phyloP scores from a whole-genome alignment of 92 coral and sea anemone genomes.

The Phenganax marumi region DNA sequence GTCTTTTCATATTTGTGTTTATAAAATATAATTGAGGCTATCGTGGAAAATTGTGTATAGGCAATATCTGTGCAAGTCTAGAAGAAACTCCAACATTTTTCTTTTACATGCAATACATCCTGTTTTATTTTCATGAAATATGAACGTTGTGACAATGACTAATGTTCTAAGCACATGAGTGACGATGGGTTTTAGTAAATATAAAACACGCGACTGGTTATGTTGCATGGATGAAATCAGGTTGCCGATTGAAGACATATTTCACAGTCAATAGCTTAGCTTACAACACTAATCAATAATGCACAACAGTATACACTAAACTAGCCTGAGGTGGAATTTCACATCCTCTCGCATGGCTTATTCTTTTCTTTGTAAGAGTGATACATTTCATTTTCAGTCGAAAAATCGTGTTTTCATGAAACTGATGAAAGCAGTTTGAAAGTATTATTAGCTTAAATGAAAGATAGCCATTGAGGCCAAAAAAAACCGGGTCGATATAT shows the following conservation, averaged over 20 bases:
- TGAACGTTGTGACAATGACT: neutral
- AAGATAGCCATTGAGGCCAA: neutral
- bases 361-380: no score
- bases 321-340: neutral
- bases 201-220: neutral
- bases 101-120: neutral
- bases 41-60: no score
- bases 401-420: neutral
- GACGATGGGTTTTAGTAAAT: neutral
- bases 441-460: neutral
- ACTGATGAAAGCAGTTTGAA: no score
- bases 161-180: slow-evolving; percentile 3
- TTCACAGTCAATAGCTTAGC: neutral
- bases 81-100: neutral
- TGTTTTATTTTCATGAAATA: neutral
- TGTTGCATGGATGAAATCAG: neutral
- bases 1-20: neutral
- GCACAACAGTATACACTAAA: neutral
- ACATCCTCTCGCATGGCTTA: no score
- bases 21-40: neutral
- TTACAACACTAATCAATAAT: neutral
- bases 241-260: slow-evolving; percentile 1
- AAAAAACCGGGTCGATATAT: neutral
- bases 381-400: no score
- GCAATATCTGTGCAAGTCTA: no score